phyloP scores from a whole-genome alignment of 2,888 invertebrate genomes.

The Dicyrtomina minuta region DNA sequence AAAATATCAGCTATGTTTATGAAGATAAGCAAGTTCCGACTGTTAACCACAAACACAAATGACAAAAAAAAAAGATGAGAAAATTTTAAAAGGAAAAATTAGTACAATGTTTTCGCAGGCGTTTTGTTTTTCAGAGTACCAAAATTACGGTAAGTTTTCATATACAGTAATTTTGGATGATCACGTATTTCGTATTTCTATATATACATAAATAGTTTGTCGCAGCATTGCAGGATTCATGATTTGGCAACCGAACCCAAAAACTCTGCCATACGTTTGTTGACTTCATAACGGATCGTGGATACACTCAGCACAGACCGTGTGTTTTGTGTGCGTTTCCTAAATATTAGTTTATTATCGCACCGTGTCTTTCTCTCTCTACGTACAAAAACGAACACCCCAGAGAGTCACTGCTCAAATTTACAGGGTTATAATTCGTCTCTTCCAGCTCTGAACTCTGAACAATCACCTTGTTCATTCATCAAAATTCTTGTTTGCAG shows the following conservation, averaged over 20 bases:
- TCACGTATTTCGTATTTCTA: not conserved
- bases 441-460: not conserved
- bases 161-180: conserved; percentile 44
- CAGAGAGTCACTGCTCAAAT: not conserved
- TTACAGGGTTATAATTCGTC: not conserved
- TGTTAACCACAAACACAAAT: not conserved
- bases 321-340: conserved; percentile 1
- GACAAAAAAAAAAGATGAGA: too few species aligned
- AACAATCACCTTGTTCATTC: conserved; percentile 9
- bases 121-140: conserved; percentile 31
- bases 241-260: not conserved
- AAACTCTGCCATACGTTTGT: not conserved
- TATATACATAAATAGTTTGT: conserved; percentile 29
- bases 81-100: too few species aligned
- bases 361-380: not conserved
- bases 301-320: conserved; percentile 2
- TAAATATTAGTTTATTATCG: not conserved
- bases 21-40: too few species aligned
- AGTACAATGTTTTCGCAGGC: conserved; percentile 8
- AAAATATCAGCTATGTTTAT: conserved; percentile 24
- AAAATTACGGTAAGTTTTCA: conserved; percentile 46
- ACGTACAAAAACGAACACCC: not conserved
- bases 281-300: conserved; percentile 3
- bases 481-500: conserved; percentile 20
- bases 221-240: conserved; percentile 38